Evolutionary conservation across 2,113 vertebrate species (phyloP), one percentile per base, ranked within the genome.

Genomic region (Trogon melanurus): DNA sequence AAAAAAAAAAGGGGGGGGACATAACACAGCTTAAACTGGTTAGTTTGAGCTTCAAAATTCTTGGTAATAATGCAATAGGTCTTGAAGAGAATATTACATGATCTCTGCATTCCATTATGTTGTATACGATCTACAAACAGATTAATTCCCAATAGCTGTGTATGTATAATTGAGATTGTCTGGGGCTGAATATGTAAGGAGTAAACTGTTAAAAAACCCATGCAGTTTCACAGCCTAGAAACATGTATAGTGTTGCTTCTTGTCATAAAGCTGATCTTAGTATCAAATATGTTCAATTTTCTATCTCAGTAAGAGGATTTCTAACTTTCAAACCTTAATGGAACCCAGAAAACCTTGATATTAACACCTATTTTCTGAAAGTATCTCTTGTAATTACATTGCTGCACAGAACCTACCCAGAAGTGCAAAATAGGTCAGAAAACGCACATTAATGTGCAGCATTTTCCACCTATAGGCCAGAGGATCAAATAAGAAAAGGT

Each of bases 401-500:
- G 1, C 54, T 66, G 25, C 70, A 58, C 47, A 78, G 44, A 87
- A 72, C n/a, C 50, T 75, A 58, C 26, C 22, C 45, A 79, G 61
- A 81, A 95, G 74, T 54, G 50, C 41, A 79, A 82, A 88, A 56
- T 1, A 70, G 66, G 50, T 93, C 87, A 93, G 73, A 82, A 87
- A 58, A 75, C 87, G 61, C 57, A 61, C 56, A 62, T 83, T 88
- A 65, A 75, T 7, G 29, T 51, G 71, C 47, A 51, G 51, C 51
- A 17, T 73, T 85, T 89, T 54, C 58, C 62, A 82, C 62, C 27
- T 27, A 9, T 32, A 70, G 58, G 58, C 50, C 91, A 51, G n/a
- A 47, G 89, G 78, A 87, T 85, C 89, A 94, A 93, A 92, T 34
- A 91, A 94, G 57, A 64, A 89, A 92, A 96, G 67, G 74, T 79